Evolutionary conservation across 2,888 invertebrate genomes (phyloP).

Genomic region (Hirtodrosophila cameraria): DNA sequence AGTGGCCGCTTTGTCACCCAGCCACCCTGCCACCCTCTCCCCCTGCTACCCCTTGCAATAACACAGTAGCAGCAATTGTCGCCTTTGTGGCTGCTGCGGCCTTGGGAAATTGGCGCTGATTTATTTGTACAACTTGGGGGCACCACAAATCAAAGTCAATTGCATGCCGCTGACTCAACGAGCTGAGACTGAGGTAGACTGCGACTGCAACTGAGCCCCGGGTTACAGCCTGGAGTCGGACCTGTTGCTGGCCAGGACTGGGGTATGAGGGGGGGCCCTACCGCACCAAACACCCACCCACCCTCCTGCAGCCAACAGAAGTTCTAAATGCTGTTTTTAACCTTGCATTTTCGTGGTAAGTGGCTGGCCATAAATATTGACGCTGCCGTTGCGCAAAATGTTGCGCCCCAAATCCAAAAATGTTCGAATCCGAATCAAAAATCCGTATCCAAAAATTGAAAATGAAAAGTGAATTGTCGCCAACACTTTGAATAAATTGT

Average conservation of each 20-base stretch:
- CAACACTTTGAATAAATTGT: slow-evolving; percentile 70
- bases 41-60: neutral
- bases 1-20: neutral
- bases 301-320: slow-evolving; percentile 37
- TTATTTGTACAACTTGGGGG: slow-evolving; percentile 54
- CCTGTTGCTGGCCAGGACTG: slow-evolving; percentile 21
- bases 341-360: slow-evolving; percentile 72
- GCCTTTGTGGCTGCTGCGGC: slow-evolving; percentile 49
- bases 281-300: neutral
- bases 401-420: slow-evolving; percentile 48
- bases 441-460: slow-evolving; percentile 48
- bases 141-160: slow-evolving; percentile 75
- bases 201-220: slow-evolving; percentile 13
- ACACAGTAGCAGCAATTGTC: neutral
- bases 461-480: slow-evolving; percentile 74
- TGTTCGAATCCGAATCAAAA: slow-evolving; percentile 27
- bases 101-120: slow-evolving; percentile 71
- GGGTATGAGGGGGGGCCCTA: no score
- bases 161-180: slow-evolving; percentile 62
- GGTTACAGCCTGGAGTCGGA: slow-evolving; percentile 31
- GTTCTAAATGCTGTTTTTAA: slow-evolving; percentile 69
- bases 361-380: slow-evolving; percentile 71
- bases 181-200: neutral
- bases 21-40: neutral
- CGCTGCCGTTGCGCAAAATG: slow-evolving; percentile 60